Evolutionary conservation across 2,113 vertebrate genomes (phyloP).

Genomic region (Cinclus mexicanus): DNA sequence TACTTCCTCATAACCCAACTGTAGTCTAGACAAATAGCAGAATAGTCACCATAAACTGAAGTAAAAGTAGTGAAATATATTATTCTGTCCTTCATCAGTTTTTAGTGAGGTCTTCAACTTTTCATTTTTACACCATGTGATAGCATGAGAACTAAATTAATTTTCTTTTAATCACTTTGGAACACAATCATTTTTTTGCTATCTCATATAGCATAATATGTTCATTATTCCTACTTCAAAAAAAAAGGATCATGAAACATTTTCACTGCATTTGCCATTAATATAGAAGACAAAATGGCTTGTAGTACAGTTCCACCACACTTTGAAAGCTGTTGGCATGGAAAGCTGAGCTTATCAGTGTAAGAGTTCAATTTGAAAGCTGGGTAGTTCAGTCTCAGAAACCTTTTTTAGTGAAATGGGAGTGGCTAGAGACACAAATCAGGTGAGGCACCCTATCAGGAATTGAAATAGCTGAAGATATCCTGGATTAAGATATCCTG

Average conservation of each 20-base stretch:
- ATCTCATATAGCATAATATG: background rate
- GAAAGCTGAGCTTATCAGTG: background rate
- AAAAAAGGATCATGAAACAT: background rate
- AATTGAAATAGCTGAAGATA: background rate
- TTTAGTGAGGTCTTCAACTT: background rate
- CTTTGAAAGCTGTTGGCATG: background rate
- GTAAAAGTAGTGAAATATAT: background rate
- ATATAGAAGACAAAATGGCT: background rate
- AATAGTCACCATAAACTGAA: background rate
- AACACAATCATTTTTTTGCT: background rate
- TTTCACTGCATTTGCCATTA: background rate
- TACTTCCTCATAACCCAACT: background rate
- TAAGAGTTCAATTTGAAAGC: background rate
- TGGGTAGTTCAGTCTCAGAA: background rate
- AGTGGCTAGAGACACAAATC: background rate
- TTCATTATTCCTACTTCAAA: background rate
- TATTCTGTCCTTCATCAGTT: background rate
- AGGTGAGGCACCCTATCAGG: conserved; percentile 5
- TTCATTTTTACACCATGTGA: background rate
- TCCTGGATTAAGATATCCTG: background rate
- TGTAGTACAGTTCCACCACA: background rate
- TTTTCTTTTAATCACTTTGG: background rate
- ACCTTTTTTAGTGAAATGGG: background rate
- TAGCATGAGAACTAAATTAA: background rate
- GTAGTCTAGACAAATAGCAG: background rate